These are phyloP conservation scores for Sisyra nigra DNA, from an alignment of 2,888 invertebrate genomes.

Conservation along the genomic window DNA sequence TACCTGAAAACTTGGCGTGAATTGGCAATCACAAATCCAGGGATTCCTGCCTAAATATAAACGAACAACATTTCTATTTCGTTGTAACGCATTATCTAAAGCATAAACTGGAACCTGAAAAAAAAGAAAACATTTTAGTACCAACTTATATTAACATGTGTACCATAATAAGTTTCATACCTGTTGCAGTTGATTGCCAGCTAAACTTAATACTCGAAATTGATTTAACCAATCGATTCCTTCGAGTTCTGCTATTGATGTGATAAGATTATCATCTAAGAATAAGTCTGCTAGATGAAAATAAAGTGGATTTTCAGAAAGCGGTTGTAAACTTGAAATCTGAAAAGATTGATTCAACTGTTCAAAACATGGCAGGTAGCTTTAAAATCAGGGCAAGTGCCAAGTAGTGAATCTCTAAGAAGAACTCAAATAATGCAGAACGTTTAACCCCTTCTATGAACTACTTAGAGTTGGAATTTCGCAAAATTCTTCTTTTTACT, in stretches of 20 bases:
- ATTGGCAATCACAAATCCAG: constrained; percentile 70
- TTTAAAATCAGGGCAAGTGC: no score
- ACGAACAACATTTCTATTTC: constrained; percentile 51
- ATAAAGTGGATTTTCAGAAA: background rate
- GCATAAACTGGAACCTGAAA: constrained; percentile 61
- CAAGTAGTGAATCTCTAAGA: no score
- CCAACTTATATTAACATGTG: no score
- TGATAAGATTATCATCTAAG: background rate
- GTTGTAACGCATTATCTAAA: constrained; percentile 59
- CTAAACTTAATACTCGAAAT: background rate
- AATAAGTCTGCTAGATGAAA: background rate
- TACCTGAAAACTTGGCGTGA: constrained; percentile 60
- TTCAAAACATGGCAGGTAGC: no score
- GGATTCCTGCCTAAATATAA: constrained; percentile 61
- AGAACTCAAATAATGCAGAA: no score
- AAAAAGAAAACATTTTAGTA: no score
- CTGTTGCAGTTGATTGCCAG: background rate
- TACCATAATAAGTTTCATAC: no score
- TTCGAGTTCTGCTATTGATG: background rate
- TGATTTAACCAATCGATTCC: constrained; percentile 1
- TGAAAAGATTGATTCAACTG: background rate
- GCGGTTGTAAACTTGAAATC: background rate
- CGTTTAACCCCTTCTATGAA: no score
- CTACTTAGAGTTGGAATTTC: no score
- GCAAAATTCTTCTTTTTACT: no score